phyloP scores from a whole-genome alignment of 2,113 vertebrate genomes.

The Numenius arquata region DNA sequence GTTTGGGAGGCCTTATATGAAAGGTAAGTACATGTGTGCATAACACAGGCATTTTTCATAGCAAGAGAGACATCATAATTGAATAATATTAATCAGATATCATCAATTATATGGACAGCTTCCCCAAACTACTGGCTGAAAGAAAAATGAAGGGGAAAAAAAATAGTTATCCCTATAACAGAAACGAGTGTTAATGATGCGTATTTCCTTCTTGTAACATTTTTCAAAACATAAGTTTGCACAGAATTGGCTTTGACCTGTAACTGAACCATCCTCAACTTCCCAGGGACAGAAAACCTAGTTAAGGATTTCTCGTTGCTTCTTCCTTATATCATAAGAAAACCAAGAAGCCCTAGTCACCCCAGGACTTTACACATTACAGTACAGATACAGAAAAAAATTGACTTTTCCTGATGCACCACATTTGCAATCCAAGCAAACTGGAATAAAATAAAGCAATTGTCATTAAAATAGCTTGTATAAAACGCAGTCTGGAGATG shows the following conservation, averaged over 20 bases:
- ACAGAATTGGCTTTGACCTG: slow-evolving; percentile 28
- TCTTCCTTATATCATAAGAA: background rate
- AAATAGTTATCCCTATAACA: background rate
- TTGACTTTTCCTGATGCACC: background rate
- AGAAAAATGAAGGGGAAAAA: slow-evolving; percentile 19
- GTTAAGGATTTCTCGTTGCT: background rate
- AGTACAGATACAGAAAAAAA: background rate
- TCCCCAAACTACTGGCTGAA: slow-evolving; percentile 37
- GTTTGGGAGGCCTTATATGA: background rate
- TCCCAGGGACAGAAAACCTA: slow-evolving; percentile 8
- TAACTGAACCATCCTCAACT: slow-evolving; percentile 15
- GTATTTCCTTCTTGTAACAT: slow-evolving; percentile 41
- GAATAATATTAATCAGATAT: slow-evolving; percentile 51
- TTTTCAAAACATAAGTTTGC: slow-evolving; percentile 32
- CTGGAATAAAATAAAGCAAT: background rate
- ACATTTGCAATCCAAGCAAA: background rate
- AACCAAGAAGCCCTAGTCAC: background rate
- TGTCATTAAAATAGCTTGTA: background rate
- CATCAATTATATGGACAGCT: slow-evolving; percentile 47
- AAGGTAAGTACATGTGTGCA: slow-evolving; percentile 1
- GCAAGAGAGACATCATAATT: slow-evolving; percentile 22
- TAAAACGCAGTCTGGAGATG: background rate
- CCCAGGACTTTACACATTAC: background rate
- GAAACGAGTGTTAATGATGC: slow-evolving; percentile 30
- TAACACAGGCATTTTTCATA: slow-evolving; percentile 41